A percentile compares a stretch with the other conserved stretches of the same genome.
phyloP scores from a whole-genome alignment of 2,113 vertebrate genomes.

The Leucopsar rothschildi region DNA sequence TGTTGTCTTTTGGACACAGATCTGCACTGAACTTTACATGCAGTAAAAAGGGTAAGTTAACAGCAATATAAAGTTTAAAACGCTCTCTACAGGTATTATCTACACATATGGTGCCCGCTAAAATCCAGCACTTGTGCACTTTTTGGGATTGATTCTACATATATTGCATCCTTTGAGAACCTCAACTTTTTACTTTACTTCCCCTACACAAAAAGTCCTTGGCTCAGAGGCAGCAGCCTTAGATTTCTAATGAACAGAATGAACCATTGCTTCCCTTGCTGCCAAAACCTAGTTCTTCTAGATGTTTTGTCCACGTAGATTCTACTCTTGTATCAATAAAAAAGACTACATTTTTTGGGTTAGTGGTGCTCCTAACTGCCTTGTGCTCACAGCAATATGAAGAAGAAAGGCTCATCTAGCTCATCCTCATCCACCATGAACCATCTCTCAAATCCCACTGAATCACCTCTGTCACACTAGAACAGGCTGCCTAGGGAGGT shows the following conservation, averaged over 20 bases:
- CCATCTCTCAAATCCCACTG: neutral
- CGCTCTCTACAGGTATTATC: neutral
- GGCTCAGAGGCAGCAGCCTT: neutral
- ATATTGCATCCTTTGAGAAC: neutral
- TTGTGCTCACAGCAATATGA: neutral
- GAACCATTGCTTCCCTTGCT: neutral
- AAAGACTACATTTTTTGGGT: neutral
- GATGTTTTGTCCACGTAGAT: neutral
- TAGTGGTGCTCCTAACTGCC: neutral
- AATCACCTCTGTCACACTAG: neutral
- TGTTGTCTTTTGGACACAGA: neutral
- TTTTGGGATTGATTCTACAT: neutral
- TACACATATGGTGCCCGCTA: neutral
- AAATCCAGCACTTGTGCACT: neutral
- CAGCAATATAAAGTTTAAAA: neutral
- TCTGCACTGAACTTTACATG: neutral
- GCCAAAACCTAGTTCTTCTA: neutral
- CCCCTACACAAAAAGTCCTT: neutral
- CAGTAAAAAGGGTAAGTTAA: neutral
- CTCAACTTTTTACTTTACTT: neutral
- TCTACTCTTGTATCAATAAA: neutral
- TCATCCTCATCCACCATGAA: neutral
- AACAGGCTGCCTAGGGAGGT: neutral
- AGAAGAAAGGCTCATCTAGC: neutral
- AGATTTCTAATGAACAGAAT: neutral